Conservation (phyloP, 1,140 invertebrate species). For the Melanaphis sacchari region DNA sequence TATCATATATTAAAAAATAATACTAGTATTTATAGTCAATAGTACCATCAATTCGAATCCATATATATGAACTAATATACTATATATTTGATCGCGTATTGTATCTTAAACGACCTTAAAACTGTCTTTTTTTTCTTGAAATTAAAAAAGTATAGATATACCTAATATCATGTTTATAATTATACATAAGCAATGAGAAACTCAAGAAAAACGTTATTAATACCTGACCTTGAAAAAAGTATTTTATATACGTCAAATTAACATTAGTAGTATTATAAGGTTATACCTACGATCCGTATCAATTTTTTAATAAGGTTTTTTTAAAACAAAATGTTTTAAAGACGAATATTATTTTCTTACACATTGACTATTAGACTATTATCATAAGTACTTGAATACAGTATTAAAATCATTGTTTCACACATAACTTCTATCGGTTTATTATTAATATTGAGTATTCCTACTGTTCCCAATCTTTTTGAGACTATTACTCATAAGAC, state of each 20-base stretch:
- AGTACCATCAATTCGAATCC: not conserved
- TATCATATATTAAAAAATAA: not conserved
- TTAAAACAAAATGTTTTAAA: not conserved
- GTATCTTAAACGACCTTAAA: not conserved
- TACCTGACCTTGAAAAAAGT: conserved; percentile 13
- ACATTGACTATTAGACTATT: not conserved
- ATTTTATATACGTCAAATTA: not conserved
- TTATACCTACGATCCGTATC: not conserved
- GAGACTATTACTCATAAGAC: not conserved
- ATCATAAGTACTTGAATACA: not conserved
- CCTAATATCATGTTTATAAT: not conserved
- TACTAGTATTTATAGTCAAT: not conserved
- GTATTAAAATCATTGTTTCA: not conserved
- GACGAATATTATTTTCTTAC: not conserved
- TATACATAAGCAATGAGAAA: not conserved
- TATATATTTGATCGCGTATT: not conserved
- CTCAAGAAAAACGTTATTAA: not conserved
- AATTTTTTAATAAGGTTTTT: too few relatives aligned
- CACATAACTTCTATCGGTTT: not conserved
- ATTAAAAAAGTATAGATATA: not conserved
- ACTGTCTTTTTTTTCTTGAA: not conserved
- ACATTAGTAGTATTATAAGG: not conserved
- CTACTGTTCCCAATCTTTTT: not conserved
- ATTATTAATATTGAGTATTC: not conserved
- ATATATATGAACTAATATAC: not conserved